Percentiles rank a stretch among this genome's conserved stretches.
These are phyloP conservation scores for Thereuonema tuberculata DNA, from an alignment of 1,140 invertebrate genomes.

Conservation along the genomic window DNA sequence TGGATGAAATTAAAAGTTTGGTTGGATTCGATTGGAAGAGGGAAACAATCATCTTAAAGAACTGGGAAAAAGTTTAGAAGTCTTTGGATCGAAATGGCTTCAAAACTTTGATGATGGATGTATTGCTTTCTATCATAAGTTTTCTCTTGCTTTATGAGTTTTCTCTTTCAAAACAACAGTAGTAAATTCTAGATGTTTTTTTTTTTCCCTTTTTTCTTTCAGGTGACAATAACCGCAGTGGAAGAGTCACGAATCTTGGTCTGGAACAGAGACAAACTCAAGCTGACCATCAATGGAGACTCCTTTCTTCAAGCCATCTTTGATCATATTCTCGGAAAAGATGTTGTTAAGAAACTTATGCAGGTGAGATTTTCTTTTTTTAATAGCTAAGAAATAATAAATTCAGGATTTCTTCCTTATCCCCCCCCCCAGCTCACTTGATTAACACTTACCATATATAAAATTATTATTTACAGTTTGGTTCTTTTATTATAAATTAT, in stretches of 20 bases:
- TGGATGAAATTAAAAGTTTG: too few species aligned
- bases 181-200: too few species aligned
- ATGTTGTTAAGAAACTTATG: constrained; percentile 80
- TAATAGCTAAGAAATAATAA: background rate
- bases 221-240: constrained; percentile 75
- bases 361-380: constrained; percentile 46
- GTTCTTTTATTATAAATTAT: too few species aligned
- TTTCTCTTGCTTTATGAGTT: too few species aligned
- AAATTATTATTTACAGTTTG: background rate
- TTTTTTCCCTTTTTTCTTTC: constrained; percentile 11
- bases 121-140: too few species aligned
- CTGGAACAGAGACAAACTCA: constrained; percentile 65
- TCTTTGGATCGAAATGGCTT: too few species aligned
- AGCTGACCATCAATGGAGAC: constrained; percentile 67
- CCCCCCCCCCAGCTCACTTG: background rate
- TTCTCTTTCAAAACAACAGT: too few species aligned
- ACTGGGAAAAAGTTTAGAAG: too few species aligned
- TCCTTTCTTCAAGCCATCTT: constrained; percentile 71
- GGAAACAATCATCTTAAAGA: too few species aligned
- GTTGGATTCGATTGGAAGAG: too few species aligned
- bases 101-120: too few species aligned
- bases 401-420: background rate
- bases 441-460: background rate
- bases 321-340: constrained; percentile 70
- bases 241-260: constrained; percentile 71